These are phyloP conservation scores for Haliaeetus albicilla DNA, from an alignment of 2,797 vertebrate species.

Conservation along the genomic window DNA sequence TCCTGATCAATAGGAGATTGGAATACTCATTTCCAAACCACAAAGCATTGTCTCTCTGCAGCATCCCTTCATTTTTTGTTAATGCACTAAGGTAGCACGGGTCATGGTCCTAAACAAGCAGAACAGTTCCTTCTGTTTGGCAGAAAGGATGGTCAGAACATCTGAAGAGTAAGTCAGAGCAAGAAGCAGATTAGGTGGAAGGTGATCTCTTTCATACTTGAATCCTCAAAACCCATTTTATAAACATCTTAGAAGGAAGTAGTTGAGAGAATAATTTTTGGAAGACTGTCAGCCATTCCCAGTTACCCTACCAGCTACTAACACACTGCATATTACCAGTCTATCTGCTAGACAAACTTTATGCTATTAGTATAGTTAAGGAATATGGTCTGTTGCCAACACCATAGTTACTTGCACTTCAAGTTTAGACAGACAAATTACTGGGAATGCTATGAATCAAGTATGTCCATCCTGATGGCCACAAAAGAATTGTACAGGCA, in stretches of 20 bases:
- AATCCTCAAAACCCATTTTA: background rate
- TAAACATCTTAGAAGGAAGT: background rate
- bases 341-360: background rate
- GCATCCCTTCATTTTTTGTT: background rate
- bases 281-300: background rate
- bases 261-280: background rate
- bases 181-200: background rate
- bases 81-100: rapidly evolving
- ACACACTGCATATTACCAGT: background rate
- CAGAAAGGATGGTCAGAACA: background rate
- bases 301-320: background rate
- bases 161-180: background rate
- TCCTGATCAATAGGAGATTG: background rate
- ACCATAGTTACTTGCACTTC: background rate
- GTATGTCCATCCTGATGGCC: background rate
- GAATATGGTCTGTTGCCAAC: background rate
- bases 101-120: background rate
- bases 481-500: background rate
- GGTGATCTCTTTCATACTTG: background rate
- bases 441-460: background rate
- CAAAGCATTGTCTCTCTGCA: background rate
- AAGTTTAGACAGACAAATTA: background rate
- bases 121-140: background rate
- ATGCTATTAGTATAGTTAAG: background rate
- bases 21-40: background rate